Percentiles rank a stretch among this genome's conserved stretches.
Evolutionary conservation across 2,113 vertebrate species (phyloP).

Genomic region (Chrysochloris asiatica): DNA sequence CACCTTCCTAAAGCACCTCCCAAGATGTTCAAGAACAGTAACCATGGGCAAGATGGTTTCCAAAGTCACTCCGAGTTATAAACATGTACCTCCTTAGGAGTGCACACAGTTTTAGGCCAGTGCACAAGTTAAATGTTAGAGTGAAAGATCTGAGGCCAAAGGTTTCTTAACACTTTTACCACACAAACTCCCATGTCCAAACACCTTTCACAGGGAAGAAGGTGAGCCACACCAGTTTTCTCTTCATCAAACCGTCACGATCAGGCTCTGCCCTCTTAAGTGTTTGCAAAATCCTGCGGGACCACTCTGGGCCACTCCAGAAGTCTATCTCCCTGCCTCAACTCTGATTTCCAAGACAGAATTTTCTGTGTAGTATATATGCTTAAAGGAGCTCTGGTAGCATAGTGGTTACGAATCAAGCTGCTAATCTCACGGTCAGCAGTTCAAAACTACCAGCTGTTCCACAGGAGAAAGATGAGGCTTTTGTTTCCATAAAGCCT

Average conservation of each 20-base stretch:
- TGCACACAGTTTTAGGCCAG: too few relatives aligned
- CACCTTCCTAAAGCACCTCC: not conserved
- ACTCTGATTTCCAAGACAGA: not conserved
- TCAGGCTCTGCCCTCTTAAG: not conserved
- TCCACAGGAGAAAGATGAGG: too few relatives aligned
- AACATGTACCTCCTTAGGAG: too few relatives aligned
- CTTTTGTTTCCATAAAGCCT: too few relatives aligned
- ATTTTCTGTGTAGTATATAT: not conserved
- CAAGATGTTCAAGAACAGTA: not conserved
- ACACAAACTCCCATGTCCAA: not conserved
- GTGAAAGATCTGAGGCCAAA: not conserved
- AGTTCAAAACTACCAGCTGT: too few relatives aligned
- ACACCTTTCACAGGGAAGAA: not conserved
- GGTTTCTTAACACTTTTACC: not conserved
- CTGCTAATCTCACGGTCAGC: too few relatives aligned
- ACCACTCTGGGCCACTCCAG: not conserved
- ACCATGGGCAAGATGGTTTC: not conserved
- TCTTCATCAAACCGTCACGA: not conserved
- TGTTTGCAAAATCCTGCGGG: not conserved
- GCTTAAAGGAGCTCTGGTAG: too few relatives aligned
- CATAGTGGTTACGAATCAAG: too few relatives aligned
- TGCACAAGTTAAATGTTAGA: not conserved
- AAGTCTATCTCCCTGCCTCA: not conserved
- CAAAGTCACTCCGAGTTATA: too few relatives aligned
- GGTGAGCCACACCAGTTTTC: not conserved